Conservation (phyloP, 1,140 invertebrate species). For the Lamellibrachia luymesi region DNA sequence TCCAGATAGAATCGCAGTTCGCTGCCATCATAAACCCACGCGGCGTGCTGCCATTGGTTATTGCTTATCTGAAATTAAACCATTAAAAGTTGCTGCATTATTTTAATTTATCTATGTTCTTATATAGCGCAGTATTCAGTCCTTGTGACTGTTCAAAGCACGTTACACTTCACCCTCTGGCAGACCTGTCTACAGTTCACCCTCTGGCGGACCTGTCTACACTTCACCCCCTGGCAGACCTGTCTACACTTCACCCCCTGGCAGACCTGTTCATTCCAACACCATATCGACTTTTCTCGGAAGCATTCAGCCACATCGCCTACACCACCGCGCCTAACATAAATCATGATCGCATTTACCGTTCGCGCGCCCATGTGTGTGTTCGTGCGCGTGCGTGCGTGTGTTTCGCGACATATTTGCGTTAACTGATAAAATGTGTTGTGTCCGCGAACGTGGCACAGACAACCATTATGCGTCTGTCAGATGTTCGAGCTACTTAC, state of each 20-base stretch:
- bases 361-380: no score
- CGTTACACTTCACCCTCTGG: neutral
- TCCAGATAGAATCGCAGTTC: neutral
- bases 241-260: no score
- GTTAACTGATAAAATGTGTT: neutral
- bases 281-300: no score
- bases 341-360: no score
- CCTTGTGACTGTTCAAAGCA: neutral
- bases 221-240: no score
- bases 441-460: neutral
- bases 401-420: no score
- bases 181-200: neutral
- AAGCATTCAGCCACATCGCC: no score
- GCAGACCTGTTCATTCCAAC: no score
- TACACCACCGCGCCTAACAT: no score
- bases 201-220: no score
- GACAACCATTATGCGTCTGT: neutral
- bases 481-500: neutral
- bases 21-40: neutral
- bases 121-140: neutral
- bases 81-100: neutral
- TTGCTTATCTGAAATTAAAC: neutral
- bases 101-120: neutral
- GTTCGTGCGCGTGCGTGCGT: no score
- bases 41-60: neutral